Base-by-base conservation (phyloP, 2,888 invertebrate genomes). In the Erpobdella octoculata region DNA sequence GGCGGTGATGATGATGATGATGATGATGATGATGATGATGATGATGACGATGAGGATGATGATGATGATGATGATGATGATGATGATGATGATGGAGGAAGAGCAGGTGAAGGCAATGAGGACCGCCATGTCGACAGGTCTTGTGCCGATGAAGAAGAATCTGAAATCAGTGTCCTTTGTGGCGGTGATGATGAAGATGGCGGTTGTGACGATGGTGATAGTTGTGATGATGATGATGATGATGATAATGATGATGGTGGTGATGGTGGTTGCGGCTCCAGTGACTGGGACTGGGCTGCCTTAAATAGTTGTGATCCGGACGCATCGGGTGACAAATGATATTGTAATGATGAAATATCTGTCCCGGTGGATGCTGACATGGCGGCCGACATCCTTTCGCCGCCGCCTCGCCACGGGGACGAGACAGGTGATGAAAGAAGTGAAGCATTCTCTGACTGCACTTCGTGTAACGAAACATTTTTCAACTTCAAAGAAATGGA, bases 51-150 rank as follows among this genome's bases (percentile, higher is more conserved):
- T 53, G 53, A 1, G 3, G 53, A 53, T 9, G 53, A 53, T 53
- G 46, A 46, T 46, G 46, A 46, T 46, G 46, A 46, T 46, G 46
- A 46, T 5, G 53, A 53, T 53, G 18, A 53, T 53, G 53, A n/a
- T 53, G 53, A 1, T 5, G 53, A 3, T 53, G 53, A n/a, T 18
- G n/a, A 53, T 53, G 53, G 21, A 25, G 18, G n/a, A n/a, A 12
- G 41, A 41, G 9, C 9, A 41, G 9, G 9, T 53, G 53, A 5
- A 53, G 18, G 41, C 9, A 41, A 53, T 53, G 21, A 28, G 18
- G 21, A n/a, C 4, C 6, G 53, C 5, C 5, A 2, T 6, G 21
- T 53, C 53, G 5, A 25, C 53, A 21, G 28, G 18, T 53, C 28
- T n/a, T n/a, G n/a, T n/a, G n/a, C n/a, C n/a, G n/a, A n/a, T n/a